Conservation (phyloP, 2,797 vertebrate species). For the Hydrocynus forskahlii region DNA sequence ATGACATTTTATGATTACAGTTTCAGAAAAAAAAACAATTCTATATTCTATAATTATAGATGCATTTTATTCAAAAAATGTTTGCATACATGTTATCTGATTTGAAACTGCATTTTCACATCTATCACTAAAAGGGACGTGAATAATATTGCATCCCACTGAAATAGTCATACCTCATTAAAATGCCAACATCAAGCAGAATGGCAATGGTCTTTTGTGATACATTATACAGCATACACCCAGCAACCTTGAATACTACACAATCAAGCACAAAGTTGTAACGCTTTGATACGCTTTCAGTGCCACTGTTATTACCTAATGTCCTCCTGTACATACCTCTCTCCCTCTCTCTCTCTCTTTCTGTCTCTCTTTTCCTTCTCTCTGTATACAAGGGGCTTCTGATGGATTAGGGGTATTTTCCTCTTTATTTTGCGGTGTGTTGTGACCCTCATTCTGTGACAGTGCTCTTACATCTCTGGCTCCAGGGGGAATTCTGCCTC, state of each 20-base stretch:
- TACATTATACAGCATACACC: background rate
- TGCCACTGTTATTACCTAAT: constrained; percentile 14
- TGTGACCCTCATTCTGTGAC: constrained; percentile 63
- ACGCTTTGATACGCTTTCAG: background rate
- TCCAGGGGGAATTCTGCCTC: constrained; percentile 40
- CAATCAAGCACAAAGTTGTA: constrained; percentile 4
- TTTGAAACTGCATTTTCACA: background rate
- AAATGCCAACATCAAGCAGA: background rate
- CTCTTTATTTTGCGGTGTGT: constrained; percentile 57
- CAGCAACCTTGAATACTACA: constrained; percentile 28
- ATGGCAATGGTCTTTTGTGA: background rate
- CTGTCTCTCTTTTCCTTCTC: constrained; percentile 11
- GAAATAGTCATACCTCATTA: constrained; percentile 8
- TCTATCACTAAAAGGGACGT: background rate
- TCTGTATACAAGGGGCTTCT: constrained; percentile 40
- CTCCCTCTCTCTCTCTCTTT: constrained; percentile 10
- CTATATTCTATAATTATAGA: no score
- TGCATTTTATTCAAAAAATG: no score
- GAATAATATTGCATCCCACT: constrained; percentile 1
- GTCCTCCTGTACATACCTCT: background rate
- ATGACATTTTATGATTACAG: no score
- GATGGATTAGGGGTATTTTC: constrained; percentile 62
- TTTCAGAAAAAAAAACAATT: no score
- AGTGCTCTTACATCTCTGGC: constrained; percentile 58
- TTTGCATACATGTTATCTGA: no score